Conservation (phyloP, 2,888 invertebrate species). For the Neoitamus cyanurus region DNA sequence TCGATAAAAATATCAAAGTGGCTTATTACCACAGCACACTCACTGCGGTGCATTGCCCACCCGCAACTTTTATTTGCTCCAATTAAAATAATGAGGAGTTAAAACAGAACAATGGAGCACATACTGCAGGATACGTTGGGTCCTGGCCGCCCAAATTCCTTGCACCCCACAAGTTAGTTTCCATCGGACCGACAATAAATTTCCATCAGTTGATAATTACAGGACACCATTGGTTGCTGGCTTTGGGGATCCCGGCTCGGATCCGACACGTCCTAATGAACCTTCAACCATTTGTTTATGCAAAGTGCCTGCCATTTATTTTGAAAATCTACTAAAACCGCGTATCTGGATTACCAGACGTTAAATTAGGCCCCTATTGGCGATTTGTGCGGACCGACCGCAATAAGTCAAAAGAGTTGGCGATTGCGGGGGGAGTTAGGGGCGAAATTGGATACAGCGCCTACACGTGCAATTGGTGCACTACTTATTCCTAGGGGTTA, state of each 20-base stretch:
- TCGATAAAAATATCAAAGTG: background rate
- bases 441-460: background rate
- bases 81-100: slow-evolving; percentile 27
- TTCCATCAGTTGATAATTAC: slow-evolving; percentile 35
- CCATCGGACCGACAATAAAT: slow-evolving; percentile 15
- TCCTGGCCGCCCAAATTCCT: background rate
- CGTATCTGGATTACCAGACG: slow-evolving; percentile 15
- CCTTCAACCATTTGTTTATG: slow-evolving; percentile 19
- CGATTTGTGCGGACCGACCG: background rate
- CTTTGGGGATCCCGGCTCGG: background rate
- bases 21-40: background rate
- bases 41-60: background rate
- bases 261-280: background rate
- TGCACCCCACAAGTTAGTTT: background rate
- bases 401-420: background rate
- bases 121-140: background rate
- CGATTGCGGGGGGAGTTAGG: background rate
- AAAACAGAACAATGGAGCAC: background rate
- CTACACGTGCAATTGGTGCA: too few relatives aligned
- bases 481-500: too few relatives aligned
- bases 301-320: slow-evolving; percentile 25
- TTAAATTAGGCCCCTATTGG: background rate
- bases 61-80: background rate
- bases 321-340: slow-evolving; percentile 9
- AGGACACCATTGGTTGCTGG: background rate